Evolutionary conservation across 2,888 invertebrate genomes (phyloP).

Genomic region (Cactoblastis cactorum): DNA sequence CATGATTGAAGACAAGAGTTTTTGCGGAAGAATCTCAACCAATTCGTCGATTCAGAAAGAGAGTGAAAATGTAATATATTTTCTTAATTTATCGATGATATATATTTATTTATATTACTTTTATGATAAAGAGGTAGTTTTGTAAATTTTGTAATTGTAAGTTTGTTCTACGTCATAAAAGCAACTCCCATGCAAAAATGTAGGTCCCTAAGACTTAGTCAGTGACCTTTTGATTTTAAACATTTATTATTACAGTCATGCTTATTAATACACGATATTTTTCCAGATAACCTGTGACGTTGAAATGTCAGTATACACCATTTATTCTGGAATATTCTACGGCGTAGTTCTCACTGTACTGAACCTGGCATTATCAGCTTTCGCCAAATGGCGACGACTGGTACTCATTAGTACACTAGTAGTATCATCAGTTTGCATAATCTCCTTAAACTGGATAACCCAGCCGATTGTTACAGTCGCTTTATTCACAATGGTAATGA

Average conservation of each 20-base stretch:
- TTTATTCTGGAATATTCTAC: constrained; percentile 4
- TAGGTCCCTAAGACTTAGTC: too few relatives aligned
- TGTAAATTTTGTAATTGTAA: too few relatives aligned
- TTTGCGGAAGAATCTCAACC: not conserved
- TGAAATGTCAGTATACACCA: not conserved
- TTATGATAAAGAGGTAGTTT: too few relatives aligned
- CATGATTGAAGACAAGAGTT: not conserved
- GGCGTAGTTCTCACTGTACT: not conserved
- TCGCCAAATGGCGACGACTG: not conserved
- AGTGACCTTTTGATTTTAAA: too few relatives aligned
- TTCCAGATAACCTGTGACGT: constrained; percentile 3
- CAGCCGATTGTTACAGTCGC: not conserved
- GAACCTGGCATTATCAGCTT: not conserved
- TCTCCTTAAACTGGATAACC: not conserved
- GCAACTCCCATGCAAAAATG: too few relatives aligned
- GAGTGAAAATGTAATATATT: constrained; percentile 3
- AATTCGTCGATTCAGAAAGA: not conserved
- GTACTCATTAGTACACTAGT: not conserved
- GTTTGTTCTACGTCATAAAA: too few relatives aligned
- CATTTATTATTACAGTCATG: too few relatives aligned
- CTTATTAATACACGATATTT: too few relatives aligned
- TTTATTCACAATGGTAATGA: constrained; percentile 29
- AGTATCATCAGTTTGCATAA: not conserved
- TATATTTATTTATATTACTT: too few relatives aligned
- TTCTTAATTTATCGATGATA: too few relatives aligned